Evolutionary conservation across 2,888 invertebrate species (phyloP), one percentile per base, ranked within the genome.

Genomic region (Plemyria rubiginata): DNA sequence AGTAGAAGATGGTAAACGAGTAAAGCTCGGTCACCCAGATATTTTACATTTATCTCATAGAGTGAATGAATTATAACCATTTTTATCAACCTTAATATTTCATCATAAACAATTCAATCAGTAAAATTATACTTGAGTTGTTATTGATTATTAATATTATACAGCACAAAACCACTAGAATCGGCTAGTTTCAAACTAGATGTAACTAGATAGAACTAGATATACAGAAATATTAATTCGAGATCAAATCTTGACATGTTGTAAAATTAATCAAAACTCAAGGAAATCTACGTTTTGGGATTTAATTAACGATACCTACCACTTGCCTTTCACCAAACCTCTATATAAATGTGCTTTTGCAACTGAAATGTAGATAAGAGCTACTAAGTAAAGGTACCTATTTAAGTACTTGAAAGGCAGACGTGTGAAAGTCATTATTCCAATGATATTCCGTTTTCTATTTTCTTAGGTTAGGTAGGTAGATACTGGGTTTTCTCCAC

Each of bases 251-350:
- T 54, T 50, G 63, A 50, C 53, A 46, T 46, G 43, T 65, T 60
- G 54, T 52, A 65, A 67, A 70, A 65, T 66, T 62, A 66, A 70
- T 68, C 67, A 49, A 55, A 59, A 54, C 63, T 71, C 67, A 68
- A 71, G 71, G 71, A 71, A 71, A 71, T 66, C 66, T 66, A 66
- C 62, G 40, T 51, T 62, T 58, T 59, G 48, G 66, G 66, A 67
- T 70, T 62, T 63, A 66, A 66, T 68, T 68, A 66, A 53, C 53
- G 54, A 65, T 65, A 62, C 59, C 22, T 22, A 22, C n/a, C 43
- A 15, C 62, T 36, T 62, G 57, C 69, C 67, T 69, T 69, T 68
- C 70, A 69, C 69, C 66, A 62, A 46, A 61, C 54, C 62, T 67
- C 55, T 62, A 60, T 56, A 63, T 54, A 58, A 52, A 59, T 59